Evolutionary conservation across 2,113 vertebrate species (phyloP).

Genomic region (Rissa tridactyla): DNA sequence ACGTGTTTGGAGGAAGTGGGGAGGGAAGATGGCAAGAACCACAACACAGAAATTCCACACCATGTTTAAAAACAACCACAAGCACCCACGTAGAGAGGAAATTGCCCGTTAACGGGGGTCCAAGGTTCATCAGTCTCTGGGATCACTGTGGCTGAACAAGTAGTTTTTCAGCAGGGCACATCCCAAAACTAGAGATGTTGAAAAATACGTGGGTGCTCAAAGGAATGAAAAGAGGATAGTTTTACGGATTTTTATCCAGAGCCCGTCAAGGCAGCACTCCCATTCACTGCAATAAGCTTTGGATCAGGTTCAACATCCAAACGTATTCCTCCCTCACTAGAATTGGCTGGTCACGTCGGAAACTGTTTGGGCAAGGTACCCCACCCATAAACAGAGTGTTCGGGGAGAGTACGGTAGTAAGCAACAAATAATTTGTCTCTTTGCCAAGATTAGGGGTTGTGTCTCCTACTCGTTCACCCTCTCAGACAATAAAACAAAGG

Average conservation of each 20-base stretch:
- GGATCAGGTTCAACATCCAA: background rate
- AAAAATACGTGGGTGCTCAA: background rate
- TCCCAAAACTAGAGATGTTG: background rate
- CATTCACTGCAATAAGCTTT: slow-evolving; percentile 30
- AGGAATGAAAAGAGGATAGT: background rate
- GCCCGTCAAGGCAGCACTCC: background rate
- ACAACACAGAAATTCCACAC: slow-evolving; percentile 38
- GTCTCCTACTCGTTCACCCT: background rate
- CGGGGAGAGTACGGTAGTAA: background rate
- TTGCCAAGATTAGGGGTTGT: background rate
- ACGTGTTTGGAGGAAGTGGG: background rate
- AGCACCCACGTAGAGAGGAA: background rate
- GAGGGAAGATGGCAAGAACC: slow-evolving; percentile 26
- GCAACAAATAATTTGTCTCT: slow-evolving; percentile 18
- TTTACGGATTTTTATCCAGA: background rate
- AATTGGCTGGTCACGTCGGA: slow-evolving; percentile 6
- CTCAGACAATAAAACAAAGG: background rate
- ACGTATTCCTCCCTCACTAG: background rate
- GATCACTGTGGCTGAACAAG: background rate
- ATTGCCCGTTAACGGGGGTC: background rate
- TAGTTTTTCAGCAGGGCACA: background rate
- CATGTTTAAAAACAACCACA: slow-evolving; percentile 46
- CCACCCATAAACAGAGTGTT: slow-evolving; percentile 35
- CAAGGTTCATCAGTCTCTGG: background rate
- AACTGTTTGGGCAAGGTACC: slow-evolving; percentile 19